These are phyloP conservation scores for Automeris io DNA, from an alignment of 2,888 invertebrate species.

Conservation along the genomic window DNA sequence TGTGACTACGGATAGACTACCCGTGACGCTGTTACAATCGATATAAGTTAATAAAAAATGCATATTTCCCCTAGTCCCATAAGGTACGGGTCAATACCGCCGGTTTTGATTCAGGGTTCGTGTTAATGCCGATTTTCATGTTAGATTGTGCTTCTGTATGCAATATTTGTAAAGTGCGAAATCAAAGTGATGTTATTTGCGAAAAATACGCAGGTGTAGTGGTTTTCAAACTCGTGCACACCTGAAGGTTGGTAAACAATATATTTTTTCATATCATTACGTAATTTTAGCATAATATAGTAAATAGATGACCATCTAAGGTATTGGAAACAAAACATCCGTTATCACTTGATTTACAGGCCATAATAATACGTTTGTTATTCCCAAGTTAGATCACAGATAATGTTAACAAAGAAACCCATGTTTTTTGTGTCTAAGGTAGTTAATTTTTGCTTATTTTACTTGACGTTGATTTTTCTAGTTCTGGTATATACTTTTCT, in stretches of 20 bases:
- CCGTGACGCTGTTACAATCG: conserved; percentile 49
- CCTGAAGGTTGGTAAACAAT: conserved; percentile 1
- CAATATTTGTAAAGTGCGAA: background rate
- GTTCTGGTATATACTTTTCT: too few species aligned
- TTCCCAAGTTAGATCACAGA: too few species aligned
- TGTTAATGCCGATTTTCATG: background rate
- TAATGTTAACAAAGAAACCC: too few species aligned
- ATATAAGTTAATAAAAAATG: conserved; percentile 73
- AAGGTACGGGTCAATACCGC: conserved; percentile 50
- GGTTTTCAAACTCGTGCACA: background rate
- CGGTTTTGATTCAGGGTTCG: background rate
- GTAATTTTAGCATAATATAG: too few species aligned
- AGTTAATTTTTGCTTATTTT: too few species aligned
- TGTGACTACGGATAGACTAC: conserved; percentile 26
- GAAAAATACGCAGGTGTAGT: background rate
- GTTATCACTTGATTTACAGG: too few species aligned
- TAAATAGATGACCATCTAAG: too few species aligned
- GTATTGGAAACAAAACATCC: too few species aligned
- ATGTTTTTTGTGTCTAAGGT: too few species aligned
- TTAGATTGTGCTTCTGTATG: background rate
- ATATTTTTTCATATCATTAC: background rate
- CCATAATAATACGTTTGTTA: too few species aligned
- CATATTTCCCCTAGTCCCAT: conserved; percentile 68
- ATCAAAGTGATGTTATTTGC: background rate
- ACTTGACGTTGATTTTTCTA: too few species aligned